Percentiles rank a stretch among this genome's conserved stretches.
phyloP scores from a whole-genome alignment of 2,888 invertebrate genomes.

The Mycalesis mineus region DNA sequence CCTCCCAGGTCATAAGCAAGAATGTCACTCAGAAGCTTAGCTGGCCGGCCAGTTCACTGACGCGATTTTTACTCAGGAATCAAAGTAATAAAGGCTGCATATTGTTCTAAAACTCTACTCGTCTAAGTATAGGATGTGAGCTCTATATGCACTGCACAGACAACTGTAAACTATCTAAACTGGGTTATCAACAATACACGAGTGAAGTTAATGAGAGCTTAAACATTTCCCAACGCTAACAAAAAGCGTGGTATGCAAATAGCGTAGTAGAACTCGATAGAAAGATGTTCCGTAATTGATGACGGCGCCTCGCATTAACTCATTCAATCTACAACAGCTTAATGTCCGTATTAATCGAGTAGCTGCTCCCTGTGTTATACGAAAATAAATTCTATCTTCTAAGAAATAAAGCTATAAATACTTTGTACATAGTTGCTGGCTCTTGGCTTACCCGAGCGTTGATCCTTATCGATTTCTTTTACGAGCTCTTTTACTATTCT shows the following conservation, averaged over 20 bases:
- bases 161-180: too few relatives aligned
- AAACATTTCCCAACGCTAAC: background rate
- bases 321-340: slow-evolving; percentile 25
- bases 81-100: too few relatives aligned
- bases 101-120: too few relatives aligned
- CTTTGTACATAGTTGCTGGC: background rate
- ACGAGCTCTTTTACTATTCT: slow-evolving; percentile 23
- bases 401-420: background rate
- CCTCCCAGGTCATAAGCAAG: too few relatives aligned
- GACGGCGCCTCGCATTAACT: slow-evolving; percentile 12
- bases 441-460: slow-evolving; percentile 21
- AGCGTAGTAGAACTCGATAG: background rate
- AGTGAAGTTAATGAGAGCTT: too few relatives aligned
- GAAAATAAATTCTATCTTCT: background rate
- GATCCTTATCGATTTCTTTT: slow-evolving; percentile 27
- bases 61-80: too few relatives aligned
- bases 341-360: slow-evolving; percentile 19
- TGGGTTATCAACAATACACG: too few relatives aligned
- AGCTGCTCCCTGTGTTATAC: background rate
- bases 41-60: too few relatives aligned
- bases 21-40: too few relatives aligned
- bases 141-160: too few relatives aligned
- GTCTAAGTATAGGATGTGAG: too few relatives aligned
- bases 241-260: background rate
- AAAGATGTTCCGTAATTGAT: slow-evolving; percentile 20